phyloP scores from a whole-genome alignment of 2,113 vertebrate genomes.

The Rhinopomastus cyanomelas region DNA sequence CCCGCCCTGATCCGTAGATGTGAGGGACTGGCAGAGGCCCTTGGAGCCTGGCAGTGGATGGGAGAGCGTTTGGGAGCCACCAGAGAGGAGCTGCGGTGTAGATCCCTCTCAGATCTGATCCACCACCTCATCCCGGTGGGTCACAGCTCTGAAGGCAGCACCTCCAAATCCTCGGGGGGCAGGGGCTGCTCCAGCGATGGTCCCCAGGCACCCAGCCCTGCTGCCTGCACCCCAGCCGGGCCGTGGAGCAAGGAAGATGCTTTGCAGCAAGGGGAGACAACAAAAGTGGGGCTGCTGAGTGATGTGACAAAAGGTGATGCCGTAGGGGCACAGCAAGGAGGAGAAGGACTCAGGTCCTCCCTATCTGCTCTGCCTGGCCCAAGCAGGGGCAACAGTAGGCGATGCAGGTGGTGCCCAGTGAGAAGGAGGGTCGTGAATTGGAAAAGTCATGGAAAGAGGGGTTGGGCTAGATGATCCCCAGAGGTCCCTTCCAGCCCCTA shows the following conservation, averaged over 20 bases:
- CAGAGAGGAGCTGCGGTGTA: rapidly evolving
- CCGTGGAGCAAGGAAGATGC: background rate
- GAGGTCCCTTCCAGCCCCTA: no score
- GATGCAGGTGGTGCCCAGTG: background rate
- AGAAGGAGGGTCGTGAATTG: background rate
- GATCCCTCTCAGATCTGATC: background rate
- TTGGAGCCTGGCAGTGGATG: no score
- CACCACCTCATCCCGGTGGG: background rate
- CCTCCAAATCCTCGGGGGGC: rapidly evolving
- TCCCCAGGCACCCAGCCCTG: rapidly evolving
- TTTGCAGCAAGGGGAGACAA: background rate
- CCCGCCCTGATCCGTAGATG: rapidly evolving
- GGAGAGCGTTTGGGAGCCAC: background rate
- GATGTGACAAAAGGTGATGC: background rate
- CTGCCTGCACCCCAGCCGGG: rapidly evolving
- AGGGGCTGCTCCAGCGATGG: background rate
- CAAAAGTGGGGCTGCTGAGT: background rate
- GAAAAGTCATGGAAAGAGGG: background rate
- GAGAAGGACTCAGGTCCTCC: background rate
- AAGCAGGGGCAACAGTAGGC: rapidly evolving
- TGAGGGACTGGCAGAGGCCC: background rate
- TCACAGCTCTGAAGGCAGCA: background rate
- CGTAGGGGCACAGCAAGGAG: rapidly evolving
- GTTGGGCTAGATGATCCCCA: no score
- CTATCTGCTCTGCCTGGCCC: background rate